These are phyloP conservation scores for Stictocephala bisonia DNA, from an alignment of 2,888 invertebrate genomes.

Conservation along the genomic window DNA sequence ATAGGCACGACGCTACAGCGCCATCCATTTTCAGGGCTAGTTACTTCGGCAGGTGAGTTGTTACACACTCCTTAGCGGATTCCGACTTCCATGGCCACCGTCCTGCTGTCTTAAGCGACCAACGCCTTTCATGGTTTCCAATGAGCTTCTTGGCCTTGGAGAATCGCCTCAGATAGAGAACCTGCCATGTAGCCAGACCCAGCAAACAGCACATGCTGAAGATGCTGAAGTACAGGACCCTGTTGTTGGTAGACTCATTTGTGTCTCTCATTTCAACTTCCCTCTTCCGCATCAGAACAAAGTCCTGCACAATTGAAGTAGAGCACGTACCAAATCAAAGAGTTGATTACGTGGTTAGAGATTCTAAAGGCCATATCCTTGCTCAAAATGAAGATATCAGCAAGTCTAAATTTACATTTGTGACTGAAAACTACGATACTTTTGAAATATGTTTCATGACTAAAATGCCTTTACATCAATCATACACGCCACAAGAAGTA, in stretches of 20 bases:
- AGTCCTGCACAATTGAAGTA: slow-evolving; percentile 96
- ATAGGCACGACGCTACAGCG: slow-evolving; percentile 70
- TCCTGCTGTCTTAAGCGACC: slow-evolving; percentile 75
- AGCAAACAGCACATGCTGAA: slow-evolving; percentile 97
- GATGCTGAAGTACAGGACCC: slow-evolving; percentile 97
- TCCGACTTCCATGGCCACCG: slow-evolving; percentile 73
- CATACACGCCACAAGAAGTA: slow-evolving; percentile 87
- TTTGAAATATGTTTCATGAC: slow-evolving; percentile 97
- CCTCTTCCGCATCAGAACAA: slow-evolving; percentile 94
- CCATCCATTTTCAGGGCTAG: slow-evolving; percentile 75
- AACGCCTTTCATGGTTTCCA: no score
- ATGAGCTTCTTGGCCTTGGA: slow-evolving; percentile 99
- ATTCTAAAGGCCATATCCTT: slow-evolving; percentile 93
- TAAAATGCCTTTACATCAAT: slow-evolving; percentile 79
- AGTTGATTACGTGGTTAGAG: slow-evolving; percentile 86
- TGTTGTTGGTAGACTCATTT: slow-evolving; percentile 97
- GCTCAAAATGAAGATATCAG: slow-evolving; percentile 88
- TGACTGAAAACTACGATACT: slow-evolving; percentile 95
- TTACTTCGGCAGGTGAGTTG: no score
- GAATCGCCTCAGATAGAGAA: slow-evolving; percentile 95
- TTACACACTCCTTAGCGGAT: no score
- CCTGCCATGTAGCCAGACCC: slow-evolving; percentile 97
- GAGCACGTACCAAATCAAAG: slow-evolving; percentile 91
- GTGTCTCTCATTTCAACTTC: slow-evolving; percentile 99
- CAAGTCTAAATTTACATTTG: slow-evolving; percentile 97